Evolutionary conservation across 2,888 invertebrate genomes (phyloP), one percentile per base, ranked within the genome.

Genomic region (Volucella inanis): DNA sequence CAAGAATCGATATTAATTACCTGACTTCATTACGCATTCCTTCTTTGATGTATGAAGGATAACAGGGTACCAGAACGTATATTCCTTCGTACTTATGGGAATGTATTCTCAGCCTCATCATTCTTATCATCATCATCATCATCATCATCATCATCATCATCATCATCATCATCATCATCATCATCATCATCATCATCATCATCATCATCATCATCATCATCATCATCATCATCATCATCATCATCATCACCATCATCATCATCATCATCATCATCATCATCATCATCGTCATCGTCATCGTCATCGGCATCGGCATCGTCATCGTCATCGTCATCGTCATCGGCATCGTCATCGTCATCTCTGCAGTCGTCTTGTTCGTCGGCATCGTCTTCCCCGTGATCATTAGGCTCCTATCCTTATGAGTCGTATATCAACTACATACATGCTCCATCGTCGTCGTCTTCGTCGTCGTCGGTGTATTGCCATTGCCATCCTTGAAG

Each of bases 1-100:
- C 87, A 87, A 75, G 87, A 88, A 85, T 85, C 87, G 85, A 88
- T 88, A 88, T 87, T 88, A 88, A 88, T 88, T 88, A 87, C 86
- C 88, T 79, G 87, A 87, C 84, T 88, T 87, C 87, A 88, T 88
- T 87, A 87, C 52, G 72, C 84, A 88, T 88, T 88, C 88, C 79
- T 72, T 87, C 76, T 85, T 85, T 85, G 81, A 85, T 77, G 80
- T 72, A 72, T 57, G 71, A 57, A 39, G 65, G 31, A 31, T 31
- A 31, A 31, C 31, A 31, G 31, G 31, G 31, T 31, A 31, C 31
- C 31, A 31, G 31, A 6, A 31, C 6, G 31, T 4, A 31, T 31
- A 31, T 6, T 31, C 31, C 31, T 31, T 31, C 31, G 4, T 31
- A 31, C 31, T 31, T 31, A 18, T 43, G 70, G 47, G 54, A 59